Evolutionary conservation across 1,140 invertebrate species (phyloP).

Genomic region (Rhyzopertha dominica): DNA sequence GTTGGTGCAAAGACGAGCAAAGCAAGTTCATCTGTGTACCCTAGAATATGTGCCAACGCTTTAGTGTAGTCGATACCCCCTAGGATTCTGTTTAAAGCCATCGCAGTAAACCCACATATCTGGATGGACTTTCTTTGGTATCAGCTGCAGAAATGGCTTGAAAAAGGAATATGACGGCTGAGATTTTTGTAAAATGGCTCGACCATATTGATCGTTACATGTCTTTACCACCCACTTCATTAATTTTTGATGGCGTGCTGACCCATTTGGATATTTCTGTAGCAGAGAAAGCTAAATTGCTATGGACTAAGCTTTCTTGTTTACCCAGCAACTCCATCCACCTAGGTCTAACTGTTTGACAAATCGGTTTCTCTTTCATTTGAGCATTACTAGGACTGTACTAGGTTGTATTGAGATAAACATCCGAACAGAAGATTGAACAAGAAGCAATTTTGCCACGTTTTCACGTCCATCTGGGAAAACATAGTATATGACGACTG

Average conservation of each 20-base stretch:
- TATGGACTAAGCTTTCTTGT: constrained; percentile 39
- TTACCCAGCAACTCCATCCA: constrained; percentile 44
- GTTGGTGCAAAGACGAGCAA: constrained; percentile 29
- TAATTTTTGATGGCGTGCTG: constrained; percentile 44
- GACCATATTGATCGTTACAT: constrained; percentile 38
- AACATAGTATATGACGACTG: constrained; percentile 16
- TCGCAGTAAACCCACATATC: constrained; percentile 32
- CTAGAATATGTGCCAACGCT: constrained; percentile 42
- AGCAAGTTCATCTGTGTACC: constrained; percentile 34
- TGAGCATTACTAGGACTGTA: constrained; percentile 35
- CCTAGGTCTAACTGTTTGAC: constrained; percentile 44
- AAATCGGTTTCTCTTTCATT: constrained; percentile 39
- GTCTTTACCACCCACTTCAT: constrained; percentile 26
- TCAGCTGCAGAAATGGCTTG: constrained; percentile 31
- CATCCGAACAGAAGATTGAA: constrained; percentile 13
- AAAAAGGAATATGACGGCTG: constrained; percentile 43
- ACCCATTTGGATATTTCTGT: constrained; percentile 36
- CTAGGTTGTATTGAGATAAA: constrained; percentile 11
- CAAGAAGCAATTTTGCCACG: constrained; percentile 15
- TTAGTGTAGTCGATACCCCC: constrained; percentile 34
- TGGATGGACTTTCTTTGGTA: constrained; percentile 34
- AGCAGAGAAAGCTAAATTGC: constrained; percentile 35
- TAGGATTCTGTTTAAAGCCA: constrained; percentile 43
- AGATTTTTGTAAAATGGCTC: constrained; percentile 38
- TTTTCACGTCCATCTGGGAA: constrained; percentile 10